phyloP scores from a whole-genome alignment of 2,888 invertebrate genomes.

The Melanostoma scalare region DNA sequence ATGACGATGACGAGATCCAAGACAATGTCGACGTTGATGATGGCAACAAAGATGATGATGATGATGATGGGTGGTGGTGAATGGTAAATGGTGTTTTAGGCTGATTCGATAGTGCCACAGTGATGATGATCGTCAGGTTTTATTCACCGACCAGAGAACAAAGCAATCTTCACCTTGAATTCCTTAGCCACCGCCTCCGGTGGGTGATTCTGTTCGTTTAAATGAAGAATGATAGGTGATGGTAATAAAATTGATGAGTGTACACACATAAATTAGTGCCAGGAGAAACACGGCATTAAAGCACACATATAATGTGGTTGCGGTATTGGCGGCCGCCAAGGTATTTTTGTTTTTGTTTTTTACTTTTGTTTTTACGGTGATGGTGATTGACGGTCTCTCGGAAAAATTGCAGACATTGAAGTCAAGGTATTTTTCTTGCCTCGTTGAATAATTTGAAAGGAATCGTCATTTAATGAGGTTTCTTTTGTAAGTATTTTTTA shows the following conservation, averaged over 20 bases:
- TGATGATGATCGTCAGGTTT: constrained; percentile 64
- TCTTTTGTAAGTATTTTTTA: constrained; percentile 7
- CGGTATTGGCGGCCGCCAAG: constrained; percentile 69
- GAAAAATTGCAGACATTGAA: neutral
- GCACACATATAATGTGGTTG: constrained; percentile 69
- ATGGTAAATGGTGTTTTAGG: constrained; percentile 71
- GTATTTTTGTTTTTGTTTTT: neutral
- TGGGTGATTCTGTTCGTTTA: constrained; percentile 70
- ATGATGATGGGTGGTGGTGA: constrained; percentile 68
- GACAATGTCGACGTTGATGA: constrained; percentile 31
- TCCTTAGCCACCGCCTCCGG: constrained; percentile 64
- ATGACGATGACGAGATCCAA: constrained; percentile 42
- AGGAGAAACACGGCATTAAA: constrained; percentile 62
- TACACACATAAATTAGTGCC: constrained; percentile 72
- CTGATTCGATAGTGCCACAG: constrained; percentile 69
- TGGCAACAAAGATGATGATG: constrained; percentile 28
- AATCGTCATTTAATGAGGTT: constrained; percentile 51
- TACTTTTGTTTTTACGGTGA: constrained; percentile 40
- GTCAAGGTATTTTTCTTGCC: constrained; percentile 3
- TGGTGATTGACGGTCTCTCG: constrained; percentile 67
- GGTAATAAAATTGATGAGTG: constrained; percentile 73
- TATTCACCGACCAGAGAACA: constrained; percentile 52
- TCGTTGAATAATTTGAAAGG: constrained; percentile 36
- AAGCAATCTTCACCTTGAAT: constrained; percentile 72
- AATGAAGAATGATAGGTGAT: constrained; percentile 73